A percentile compares a stretch with the other conserved stretches of the same genome.
Conservation (phyloP, 2,888 invertebrate species). For the Dermolepida albohirtum region DNA sequence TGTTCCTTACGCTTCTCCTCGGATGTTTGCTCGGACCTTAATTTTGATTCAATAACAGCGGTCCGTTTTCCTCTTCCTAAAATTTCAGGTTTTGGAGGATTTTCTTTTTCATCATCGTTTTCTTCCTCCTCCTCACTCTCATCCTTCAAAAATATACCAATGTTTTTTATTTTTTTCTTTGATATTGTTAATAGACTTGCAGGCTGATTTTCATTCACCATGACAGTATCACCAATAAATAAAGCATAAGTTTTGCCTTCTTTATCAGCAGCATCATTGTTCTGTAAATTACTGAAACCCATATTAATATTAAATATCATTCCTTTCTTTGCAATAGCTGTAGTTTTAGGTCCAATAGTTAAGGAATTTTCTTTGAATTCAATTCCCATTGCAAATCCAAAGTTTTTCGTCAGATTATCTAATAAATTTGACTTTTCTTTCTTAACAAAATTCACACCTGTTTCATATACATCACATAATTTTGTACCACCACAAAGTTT, state of each 20-base stretch:
- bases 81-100: constrained; percentile 74
- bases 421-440: constrained; percentile 86
- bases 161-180: constrained; percentile 95
- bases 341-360: constrained; percentile 91
- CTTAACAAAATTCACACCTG: constrained; percentile 83
- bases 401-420: constrained; percentile 92
- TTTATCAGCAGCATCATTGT: constrained; percentile 85
- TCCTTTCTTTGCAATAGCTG: constrained; percentile 80
- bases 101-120: constrained; percentile 82
- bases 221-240: constrained; percentile 97
- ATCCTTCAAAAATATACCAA: constrained; percentile 94
- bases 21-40: constrained; percentile 93
- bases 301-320: constrained; percentile 98
- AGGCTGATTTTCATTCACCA: constrained; percentile 87
- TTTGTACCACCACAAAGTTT: constrained; percentile 84
- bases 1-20: constrained; percentile 98
- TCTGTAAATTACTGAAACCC: constrained; percentile 87
- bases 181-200: constrained; percentile 89
- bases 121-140: constrained; percentile 88
- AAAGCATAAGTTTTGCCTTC: constrained; percentile 93
- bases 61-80: constrained; percentile 84
- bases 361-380: constrained; percentile 97
- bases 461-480: constrained; percentile 81
- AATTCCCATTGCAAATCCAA: constrained; percentile 98
- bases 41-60: constrained; percentile 92